These are phyloP conservation scores for Lynx canadensis DNA, from an alignment of 2,113 vertebrate genomes.

Conservation along the genomic window DNA sequence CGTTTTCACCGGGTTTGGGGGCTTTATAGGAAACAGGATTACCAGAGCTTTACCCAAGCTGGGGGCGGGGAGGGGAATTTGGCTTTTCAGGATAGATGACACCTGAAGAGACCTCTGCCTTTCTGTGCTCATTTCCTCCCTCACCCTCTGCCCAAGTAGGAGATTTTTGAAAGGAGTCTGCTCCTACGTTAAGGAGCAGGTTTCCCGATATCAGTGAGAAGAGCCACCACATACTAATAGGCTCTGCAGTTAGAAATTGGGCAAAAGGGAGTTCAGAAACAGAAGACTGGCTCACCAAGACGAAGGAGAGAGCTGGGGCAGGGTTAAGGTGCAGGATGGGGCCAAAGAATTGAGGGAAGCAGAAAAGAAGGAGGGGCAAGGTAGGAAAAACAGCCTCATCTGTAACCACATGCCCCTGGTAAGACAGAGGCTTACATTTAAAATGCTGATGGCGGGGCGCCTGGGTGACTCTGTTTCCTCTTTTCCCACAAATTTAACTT, in stretches of 20 bases:
- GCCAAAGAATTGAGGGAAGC: neutral
- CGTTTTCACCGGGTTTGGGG: constrained; percentile 68
- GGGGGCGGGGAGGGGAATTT: neutral
- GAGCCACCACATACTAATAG: neutral
- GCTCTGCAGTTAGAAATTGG: neutral
- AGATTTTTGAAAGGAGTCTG: constrained; percentile 29
- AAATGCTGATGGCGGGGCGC: neutral
- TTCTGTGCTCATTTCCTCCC: neutral
- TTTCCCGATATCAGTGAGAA: neutral
- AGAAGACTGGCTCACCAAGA: neutral
- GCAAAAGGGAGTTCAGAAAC: neutral
- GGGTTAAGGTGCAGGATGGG: neutral
- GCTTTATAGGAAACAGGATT: constrained; percentile 26
- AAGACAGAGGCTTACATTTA: neutral
- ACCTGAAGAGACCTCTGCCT: neutral
- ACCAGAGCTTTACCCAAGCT: neutral
- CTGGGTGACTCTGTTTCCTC: too few species aligned
- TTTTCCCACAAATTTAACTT: neutral
- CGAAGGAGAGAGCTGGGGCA: neutral
- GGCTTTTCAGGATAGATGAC: neutral
- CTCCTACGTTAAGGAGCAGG: neutral
- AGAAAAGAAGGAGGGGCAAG: neutral
- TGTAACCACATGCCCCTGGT: neutral
- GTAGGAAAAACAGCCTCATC: neutral
- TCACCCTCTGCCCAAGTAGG: accelerated